Percentiles rank a stretch among this genome's conserved stretches.
Evolutionary conservation across 2,888 invertebrate species (phyloP).

Genomic region (Limnephilus auricula): DNA sequence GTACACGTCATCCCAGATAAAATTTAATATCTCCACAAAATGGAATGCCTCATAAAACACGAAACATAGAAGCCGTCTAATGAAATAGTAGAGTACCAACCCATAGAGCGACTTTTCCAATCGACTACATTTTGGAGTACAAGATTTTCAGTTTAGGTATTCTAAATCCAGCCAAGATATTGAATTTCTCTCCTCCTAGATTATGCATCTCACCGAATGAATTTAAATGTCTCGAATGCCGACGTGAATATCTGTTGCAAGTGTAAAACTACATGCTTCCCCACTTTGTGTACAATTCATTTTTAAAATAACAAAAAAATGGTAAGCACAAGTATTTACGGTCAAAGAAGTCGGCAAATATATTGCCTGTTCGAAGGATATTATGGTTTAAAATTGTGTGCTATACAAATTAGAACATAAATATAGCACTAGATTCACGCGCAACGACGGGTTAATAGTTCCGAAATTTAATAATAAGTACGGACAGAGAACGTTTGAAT

Average conservation of each 20-base stretch:
- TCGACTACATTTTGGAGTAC: conserved; percentile 10
- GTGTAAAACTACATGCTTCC: neutral
- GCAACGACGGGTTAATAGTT: too few species aligned
- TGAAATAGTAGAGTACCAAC: neutral
- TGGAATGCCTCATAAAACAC: conserved; percentile 12
- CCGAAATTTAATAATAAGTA: too few species aligned
- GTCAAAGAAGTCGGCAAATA: too few species aligned
- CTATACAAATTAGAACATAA: too few species aligned
- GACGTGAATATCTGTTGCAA: neutral
- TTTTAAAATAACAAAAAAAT: neutral
- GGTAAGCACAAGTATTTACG: too few species aligned
- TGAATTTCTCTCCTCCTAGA: conserved; percentile 14
- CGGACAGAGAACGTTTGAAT: too few species aligned
- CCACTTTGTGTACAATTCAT: neutral
- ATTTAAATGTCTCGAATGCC: conserved; percentile 18
- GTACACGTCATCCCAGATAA: neutral
- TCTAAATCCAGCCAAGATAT: conserved; percentile 31
- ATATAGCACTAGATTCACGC: too few species aligned
- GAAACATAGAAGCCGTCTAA: conserved; percentile 8
- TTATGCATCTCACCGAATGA: conserved; percentile 33
- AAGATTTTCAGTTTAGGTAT: conserved; percentile 27
- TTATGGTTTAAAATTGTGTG: too few species aligned
- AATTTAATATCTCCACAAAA: conserved; percentile 26
- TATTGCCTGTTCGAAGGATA: too few species aligned
- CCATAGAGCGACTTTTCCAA: neutral